Base-by-base conservation (phyloP, 2,888 invertebrate genomes). In the Zhengitettix transpicula region DNA sequence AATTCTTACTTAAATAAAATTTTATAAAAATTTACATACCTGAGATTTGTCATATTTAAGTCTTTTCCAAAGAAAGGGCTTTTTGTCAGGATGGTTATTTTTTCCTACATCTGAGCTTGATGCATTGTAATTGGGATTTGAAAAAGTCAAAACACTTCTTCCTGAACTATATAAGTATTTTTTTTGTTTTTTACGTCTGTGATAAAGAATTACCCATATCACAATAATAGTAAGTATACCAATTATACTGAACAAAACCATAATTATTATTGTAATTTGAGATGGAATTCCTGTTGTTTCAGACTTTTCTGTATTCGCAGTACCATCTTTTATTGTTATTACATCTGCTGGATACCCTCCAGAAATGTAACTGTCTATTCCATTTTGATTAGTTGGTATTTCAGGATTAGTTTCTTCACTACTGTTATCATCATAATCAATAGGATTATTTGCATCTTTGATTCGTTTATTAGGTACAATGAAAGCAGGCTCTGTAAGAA, bases 81-180 rank as follows among this genome's bases (percentile, higher is more conserved):
- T 82, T 62, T 78, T 77, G 65, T 79, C 79, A 55, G 65, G 68
- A 28, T 67, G 64, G 40, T 61, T 66, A 42, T 70, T 79, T 41
- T n/a, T 41, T 7, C 69, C 69, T 52, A 76, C 74, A 16, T 78
- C 77, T 42, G 76, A 77, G 52, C 81, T 74, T 5, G 77, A 76
- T 55, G 75, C 78, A 66, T 82, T 82, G 71, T 93, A 94, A 71
- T 91, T 92, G 7, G 93, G 93, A 76, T 94, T 93, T 55, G 90
- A 85, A 73, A 91, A 93, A 0, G 89, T 89, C 67, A 90, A 78
- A 28, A 89, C 86, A 53, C 86, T 86, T 65, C 83, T 77, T 17
- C 85, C 79, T 41, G 60, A 56, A 9, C 78, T 77, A 63, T 78
- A 72, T 71, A 77, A 65, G 71, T 79, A 73, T 69, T 79, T 75